Evolutionary conservation across 2,888 invertebrate species (phyloP).

Genomic region (Agrypnus murinus): DNA sequence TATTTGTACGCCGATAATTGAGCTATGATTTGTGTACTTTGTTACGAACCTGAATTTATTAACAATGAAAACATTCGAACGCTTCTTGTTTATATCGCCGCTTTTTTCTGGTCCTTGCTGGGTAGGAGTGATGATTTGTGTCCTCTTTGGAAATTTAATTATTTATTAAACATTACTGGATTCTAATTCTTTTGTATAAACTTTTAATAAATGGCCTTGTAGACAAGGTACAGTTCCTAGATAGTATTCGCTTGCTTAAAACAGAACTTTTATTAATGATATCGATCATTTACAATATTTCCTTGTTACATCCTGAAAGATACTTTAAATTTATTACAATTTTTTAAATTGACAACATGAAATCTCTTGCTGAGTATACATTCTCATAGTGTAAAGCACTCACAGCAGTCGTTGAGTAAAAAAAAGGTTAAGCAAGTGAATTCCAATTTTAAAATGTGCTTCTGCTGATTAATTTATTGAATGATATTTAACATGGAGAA

Average conservation of each 20-base stretch:
- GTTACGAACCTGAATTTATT: slow-evolving; percentile 52
- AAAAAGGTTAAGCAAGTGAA: slow-evolving; percentile 1
- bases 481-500: too few relatives aligned
- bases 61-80: slow-evolving; percentile 41
- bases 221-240: background rate
- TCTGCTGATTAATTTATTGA: too few relatives aligned
- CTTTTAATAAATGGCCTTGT: background rate
- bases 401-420: slow-evolving; percentile 4
- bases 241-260: background rate
- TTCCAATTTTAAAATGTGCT: background rate
- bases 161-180: slow-evolving; percentile 12
- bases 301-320: background rate
- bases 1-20: slow-evolving; percentile 67
- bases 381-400: slow-evolving; percentile 6
- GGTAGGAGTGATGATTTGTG: background rate
- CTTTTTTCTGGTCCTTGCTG: background rate
- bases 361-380: slow-evolving; percentile 19
- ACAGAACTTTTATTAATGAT: slow-evolving; percentile 19
- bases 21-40: slow-evolving; percentile 66
- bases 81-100: background rate
- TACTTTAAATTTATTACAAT: slow-evolving; percentile 18
- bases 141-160: background rate
- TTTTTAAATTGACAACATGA: slow-evolving; percentile 25
- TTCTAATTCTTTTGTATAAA: background rate
- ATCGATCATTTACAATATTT: slow-evolving; percentile 18